phyloP scores from a whole-genome alignment of 2,888 invertebrate species.

The Sympetrum striolatum region DNA sequence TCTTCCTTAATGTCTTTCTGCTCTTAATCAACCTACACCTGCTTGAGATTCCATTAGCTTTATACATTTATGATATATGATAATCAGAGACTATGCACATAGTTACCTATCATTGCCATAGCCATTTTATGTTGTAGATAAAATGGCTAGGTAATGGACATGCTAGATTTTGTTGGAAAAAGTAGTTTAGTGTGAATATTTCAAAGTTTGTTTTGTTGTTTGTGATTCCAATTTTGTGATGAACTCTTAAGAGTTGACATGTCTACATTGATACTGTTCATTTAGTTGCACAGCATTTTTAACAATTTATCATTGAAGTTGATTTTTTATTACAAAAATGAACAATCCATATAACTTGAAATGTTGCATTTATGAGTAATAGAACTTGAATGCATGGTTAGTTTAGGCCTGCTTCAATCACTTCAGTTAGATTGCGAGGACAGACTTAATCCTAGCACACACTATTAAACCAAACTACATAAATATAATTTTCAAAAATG shows the following conservation, averaged over 20 bases:
- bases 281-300: background rate
- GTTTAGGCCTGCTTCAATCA: slow-evolving; percentile 6
- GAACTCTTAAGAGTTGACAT: background rate
- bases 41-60: background rate
- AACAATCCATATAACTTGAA: background rate
- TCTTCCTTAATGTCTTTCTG: background rate
- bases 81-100: background rate
- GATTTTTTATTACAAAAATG: background rate
- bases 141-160: background rate
- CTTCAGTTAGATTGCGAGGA: background rate
- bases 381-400: slow-evolving; percentile 16
- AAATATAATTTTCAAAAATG: background rate
- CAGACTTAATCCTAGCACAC: slow-evolving; percentile 10
- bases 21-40: background rate
- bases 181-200: background rate
- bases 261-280: background rate
- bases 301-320: background rate
- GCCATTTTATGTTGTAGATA: background rate
- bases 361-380: background rate
- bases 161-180: background rate
- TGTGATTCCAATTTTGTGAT: background rate
- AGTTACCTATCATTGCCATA: background rate
- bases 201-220: background rate
- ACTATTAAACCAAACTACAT: background rate
- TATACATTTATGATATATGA: background rate